phyloP scores from a whole-genome alignment of 2,888 invertebrate species.

The Hirtodrosophila alboralis region DNA sequence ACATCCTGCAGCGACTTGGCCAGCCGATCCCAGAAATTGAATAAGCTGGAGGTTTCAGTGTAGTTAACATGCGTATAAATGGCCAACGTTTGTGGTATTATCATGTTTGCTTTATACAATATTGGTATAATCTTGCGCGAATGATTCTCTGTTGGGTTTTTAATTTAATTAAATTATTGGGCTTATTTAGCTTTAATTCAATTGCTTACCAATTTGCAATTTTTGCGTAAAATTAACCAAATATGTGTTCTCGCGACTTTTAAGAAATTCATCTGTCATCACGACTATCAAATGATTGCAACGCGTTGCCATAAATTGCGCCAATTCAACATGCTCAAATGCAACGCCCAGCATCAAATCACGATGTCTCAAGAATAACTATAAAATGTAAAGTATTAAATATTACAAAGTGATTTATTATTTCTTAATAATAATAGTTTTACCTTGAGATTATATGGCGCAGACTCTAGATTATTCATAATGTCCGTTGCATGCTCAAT shows the following conservation, averaged over 20 bases:
- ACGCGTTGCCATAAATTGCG: slow-evolving; percentile 89
- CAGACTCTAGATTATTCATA: slow-evolving; percentile 86
- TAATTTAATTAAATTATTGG: no score
- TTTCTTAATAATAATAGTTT: not conserved
- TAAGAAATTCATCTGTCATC: slow-evolving; percentile 90
- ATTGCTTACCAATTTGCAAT: slow-evolving; percentile 91
- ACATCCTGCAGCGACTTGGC: slow-evolving; percentile 84
- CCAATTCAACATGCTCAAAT: slow-evolving; percentile 89
- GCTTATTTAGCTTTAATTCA: no score
- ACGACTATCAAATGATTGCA: slow-evolving; percentile 92
- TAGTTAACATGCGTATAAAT: slow-evolving; percentile 88
- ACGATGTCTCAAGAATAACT: slow-evolving; percentile 90
- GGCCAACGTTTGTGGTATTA: slow-evolving; percentile 87
- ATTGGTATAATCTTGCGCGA: slow-evolving; percentile 89
- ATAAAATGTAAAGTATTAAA: slow-evolving; percentile 13
- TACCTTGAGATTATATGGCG: slow-evolving; percentile 87
- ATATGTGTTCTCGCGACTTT: slow-evolving; percentile 90
- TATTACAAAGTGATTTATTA: no score
- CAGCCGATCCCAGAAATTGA: slow-evolving; percentile 90
- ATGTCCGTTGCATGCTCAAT: slow-evolving; percentile 88
- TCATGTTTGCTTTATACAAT: slow-evolving; percentile 87
- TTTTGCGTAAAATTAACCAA: slow-evolving; percentile 93
- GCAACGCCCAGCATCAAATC: slow-evolving; percentile 89
- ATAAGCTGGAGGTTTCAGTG: slow-evolving; percentile 84
- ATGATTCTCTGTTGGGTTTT: slow-evolving; percentile 85